Evolutionary conservation across 2,888 invertebrate species (phyloP).

Genomic region (Xestia rhomboidea): DNA sequence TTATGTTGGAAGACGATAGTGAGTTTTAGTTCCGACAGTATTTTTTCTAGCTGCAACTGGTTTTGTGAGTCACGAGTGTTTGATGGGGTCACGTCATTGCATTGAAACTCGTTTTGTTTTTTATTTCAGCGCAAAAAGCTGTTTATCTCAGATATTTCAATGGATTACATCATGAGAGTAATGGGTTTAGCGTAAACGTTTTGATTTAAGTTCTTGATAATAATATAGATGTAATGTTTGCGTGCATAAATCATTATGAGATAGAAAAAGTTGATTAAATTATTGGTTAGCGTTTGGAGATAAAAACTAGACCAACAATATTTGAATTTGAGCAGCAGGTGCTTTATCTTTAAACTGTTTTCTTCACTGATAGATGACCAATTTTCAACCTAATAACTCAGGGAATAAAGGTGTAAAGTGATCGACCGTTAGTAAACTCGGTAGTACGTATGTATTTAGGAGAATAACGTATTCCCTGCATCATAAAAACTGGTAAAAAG

Average conservation of each 20-base stretch:
- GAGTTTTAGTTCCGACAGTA: neutral
- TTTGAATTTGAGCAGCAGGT: neutral
- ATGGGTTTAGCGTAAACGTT: conserved; percentile 8
- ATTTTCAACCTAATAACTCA: neutral
- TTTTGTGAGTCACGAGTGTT: conserved; percentile 32
- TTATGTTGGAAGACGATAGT: neutral
- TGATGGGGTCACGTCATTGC: conserved; percentile 32
- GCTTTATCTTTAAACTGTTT: neutral
- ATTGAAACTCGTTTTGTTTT: conserved; percentile 34
- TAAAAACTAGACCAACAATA: neutral
- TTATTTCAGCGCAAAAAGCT: conserved; percentile 25
- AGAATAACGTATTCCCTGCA: neutral
- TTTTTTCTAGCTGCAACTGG: neutral
- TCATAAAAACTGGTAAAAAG: neutral
- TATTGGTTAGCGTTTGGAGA: neutral
- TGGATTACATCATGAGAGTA: conserved; percentile 48
- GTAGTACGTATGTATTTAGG: neutral
- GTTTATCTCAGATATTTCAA: conserved; percentile 37
- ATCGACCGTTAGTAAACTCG: no score
- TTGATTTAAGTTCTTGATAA: conserved; percentile 9
- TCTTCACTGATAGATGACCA: no score
- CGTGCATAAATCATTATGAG: neutral
- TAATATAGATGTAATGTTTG: conserved; percentile 7
- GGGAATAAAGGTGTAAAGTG: no score
- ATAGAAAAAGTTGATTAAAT: conserved; percentile 14